phyloP scores from a whole-genome alignment of 2,113 vertebrate species.

The Osmerus mordax region DNA sequence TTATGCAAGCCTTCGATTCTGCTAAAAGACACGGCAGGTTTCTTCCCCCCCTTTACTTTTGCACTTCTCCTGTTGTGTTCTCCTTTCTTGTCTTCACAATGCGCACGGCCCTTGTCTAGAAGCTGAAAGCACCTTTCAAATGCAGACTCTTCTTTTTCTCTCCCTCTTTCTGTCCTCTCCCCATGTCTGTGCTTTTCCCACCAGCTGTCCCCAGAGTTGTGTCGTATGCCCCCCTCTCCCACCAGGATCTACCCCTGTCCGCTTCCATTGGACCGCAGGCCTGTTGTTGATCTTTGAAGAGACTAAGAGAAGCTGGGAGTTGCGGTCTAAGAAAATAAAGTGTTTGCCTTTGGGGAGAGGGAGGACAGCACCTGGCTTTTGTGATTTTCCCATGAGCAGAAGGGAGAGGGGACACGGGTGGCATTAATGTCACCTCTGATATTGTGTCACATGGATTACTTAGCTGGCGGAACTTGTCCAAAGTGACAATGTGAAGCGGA shows the following conservation, averaged over 20 bases:
- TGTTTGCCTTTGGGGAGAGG: constrained; percentile 60
- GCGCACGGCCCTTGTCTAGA: constrained; percentile 48
- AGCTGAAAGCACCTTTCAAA: constrained; percentile 65
- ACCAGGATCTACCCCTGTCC: constrained; percentile 55
- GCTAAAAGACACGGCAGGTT: constrained; percentile 59
- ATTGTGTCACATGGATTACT: constrained; percentile 46
- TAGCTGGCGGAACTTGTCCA: constrained; percentile 30
- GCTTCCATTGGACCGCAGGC: constrained; percentile 61
- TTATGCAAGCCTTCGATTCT: constrained; percentile 43
- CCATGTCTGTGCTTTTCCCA: constrained; percentile 55
- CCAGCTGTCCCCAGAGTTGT: constrained; percentile 60
- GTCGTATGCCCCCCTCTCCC: constrained; percentile 65
- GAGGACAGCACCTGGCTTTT: constrained; percentile 68
- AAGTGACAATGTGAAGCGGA: constrained; percentile 42
- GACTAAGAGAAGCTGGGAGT: constrained; percentile 70
- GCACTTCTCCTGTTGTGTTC: constrained; percentile 42
- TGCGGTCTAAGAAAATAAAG: constrained; percentile 71
- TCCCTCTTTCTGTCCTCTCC: constrained; percentile 45
- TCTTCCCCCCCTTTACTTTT: constrained; percentile 34
- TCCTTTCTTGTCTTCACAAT: constrained; percentile 56
- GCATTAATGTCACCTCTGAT: constrained; percentile 52
- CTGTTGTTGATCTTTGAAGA: constrained; percentile 74
- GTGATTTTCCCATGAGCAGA: constrained; percentile 62
- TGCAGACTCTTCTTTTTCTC: constrained; percentile 41
- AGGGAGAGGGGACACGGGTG: constrained; percentile 39